Evolutionary conservation across 2,113 vertebrate species (phyloP).

Genomic region (Monopterus albus): DNA sequence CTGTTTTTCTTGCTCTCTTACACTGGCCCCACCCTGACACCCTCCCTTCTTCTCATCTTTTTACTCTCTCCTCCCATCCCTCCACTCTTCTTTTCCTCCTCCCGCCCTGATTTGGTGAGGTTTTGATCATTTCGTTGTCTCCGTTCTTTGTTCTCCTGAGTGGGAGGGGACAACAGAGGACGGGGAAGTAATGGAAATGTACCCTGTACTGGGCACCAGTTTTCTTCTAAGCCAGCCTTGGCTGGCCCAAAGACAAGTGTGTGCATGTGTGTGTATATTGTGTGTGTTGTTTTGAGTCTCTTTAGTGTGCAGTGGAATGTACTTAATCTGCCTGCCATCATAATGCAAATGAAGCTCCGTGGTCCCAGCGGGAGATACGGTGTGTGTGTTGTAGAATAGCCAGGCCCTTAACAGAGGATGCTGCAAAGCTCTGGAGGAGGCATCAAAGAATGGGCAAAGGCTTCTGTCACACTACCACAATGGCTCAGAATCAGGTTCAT

Average conservation of each 20-base stretch:
- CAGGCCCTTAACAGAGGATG: conserved; percentile 41
- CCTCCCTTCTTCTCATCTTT: conserved; percentile 50
- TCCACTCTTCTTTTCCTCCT: conserved; percentile 67
- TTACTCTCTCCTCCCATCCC: conserved; percentile 39
- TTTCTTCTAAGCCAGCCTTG: conserved; percentile 63
- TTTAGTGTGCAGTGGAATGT: conserved; percentile 80
- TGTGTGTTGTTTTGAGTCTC: conserved; percentile 48
- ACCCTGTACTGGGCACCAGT: conserved; percentile 65
- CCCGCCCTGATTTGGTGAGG: conserved; percentile 82
- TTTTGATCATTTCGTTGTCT: conserved; percentile 66
- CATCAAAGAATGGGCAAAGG: conserved; percentile 66
- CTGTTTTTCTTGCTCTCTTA: conserved; percentile 73
- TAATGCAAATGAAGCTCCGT: conserved; percentile 77
- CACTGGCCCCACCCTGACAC: conserved; percentile 55
- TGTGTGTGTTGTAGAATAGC: conserved; percentile 18
- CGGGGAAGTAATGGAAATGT: conserved; percentile 79
- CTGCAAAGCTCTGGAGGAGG: conserved; percentile 58
- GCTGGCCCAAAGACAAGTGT: conserved; percentile 61
- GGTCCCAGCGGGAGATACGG: conserved; percentile 61
- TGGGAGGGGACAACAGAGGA: conserved; percentile 70
- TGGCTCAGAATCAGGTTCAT: conserved; percentile 50
- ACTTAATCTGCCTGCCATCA: conserved; percentile 79
- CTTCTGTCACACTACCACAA: conserved; percentile 59
- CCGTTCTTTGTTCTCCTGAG: conserved; percentile 67
- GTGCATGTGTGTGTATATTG: conserved; percentile 33